Base-by-base conservation (phyloP, 2,888 invertebrate species). In the Scelioninae gen. 1 region DNA sequence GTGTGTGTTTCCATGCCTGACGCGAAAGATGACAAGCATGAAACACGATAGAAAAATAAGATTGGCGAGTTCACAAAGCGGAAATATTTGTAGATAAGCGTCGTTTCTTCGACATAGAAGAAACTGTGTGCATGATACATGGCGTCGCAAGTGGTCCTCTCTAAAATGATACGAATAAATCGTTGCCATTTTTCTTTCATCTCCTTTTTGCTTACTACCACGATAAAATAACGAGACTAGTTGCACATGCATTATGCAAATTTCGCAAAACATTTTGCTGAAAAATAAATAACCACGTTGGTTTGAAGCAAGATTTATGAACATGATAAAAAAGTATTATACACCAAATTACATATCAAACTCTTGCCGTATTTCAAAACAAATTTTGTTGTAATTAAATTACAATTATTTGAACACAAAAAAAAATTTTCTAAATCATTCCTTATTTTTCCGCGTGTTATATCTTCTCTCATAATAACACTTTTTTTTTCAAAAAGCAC, bases 31-130 rank as follows among this genome's bases (percentile, higher is more conserved):
- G 76, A 82, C 82, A 82, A 60, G 53, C 82, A 76, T 82, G 82
- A 82, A 82, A 82, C 82, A 55, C 66, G 82, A 82, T 82, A 82
- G 71, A 71, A 53, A 72, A 82, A 77, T 82, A 82, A 82, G 82
- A 77, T 82, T 82, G 82, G 71, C 66, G 76, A 77, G 60, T 62
- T n/a, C 76, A 72, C 65, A 49, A 71, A 66, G 76, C 72, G 82
- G 76, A 82, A 82, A 76, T 71, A 71, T 82, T 77, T 72, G 65
- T 62, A 82, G 76, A 82, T 82, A 82, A 77, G 71, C 72, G 66
- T 72, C 60, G 58, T 62, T 65, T 51, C 66, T 47, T 60, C 60
- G 32, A 31, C 43, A 49, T 47, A n/a, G 56, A 56, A 56, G 58
- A 62, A 58, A 49, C 32, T 5, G 49, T 15, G 32, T 29, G 55